Evolutionary conservation across 2,797 vertebrate species (phyloP), one percentile per base, ranked within the genome.

Genomic region (Petrocephalus schoutedeni): DNA sequence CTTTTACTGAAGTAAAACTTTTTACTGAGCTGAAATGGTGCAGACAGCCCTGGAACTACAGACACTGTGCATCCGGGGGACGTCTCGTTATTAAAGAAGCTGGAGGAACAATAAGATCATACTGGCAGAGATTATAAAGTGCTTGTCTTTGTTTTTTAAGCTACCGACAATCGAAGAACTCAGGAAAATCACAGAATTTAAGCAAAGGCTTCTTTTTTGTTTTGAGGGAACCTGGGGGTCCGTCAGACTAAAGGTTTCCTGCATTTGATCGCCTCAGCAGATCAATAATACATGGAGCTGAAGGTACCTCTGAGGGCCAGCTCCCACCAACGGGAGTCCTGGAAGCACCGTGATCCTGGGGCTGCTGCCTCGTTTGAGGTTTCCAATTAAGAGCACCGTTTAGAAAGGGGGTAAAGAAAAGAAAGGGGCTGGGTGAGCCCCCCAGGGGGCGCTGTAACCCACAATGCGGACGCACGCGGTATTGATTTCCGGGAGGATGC

Each of bases 281-380:
- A 96, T 96, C 96, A 96, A 96, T 96, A 96, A 96, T 96, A 93
- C 92, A 96, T 95, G 94, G 94, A 93, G 94, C 94, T 95, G 95
- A 94, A 94, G 94, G 94, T 91, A 94, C 93, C 93, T 94, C 90
- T 89, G 89, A 93, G 93, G 93, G 93, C 92, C 92, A 88, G 92
- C 93, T 89, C 91, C 92, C 93, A 92, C 90, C 92, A 92, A 92
- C 89, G 88, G 28, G 90, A 90, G 82, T 91, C 90, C 89, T 91
- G 90, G 88, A 86, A 89, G 87, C 87, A 49, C 67, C 82, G 87
- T 77, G 45, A 85, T 77, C 86, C 87, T 74, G 83, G 45, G 58
- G 64, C 16, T 58, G 51, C 53, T 67, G 61, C 87, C 58, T 86
- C 88, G 88, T 88, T 93, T 93, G 93, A 94, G 92, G 92, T 91